Evolutionary conservation across 2,888 invertebrate genomes (phyloP), one percentile per base, ranked within the genome.

Genomic region (Therioaphis trifolii): DNA sequence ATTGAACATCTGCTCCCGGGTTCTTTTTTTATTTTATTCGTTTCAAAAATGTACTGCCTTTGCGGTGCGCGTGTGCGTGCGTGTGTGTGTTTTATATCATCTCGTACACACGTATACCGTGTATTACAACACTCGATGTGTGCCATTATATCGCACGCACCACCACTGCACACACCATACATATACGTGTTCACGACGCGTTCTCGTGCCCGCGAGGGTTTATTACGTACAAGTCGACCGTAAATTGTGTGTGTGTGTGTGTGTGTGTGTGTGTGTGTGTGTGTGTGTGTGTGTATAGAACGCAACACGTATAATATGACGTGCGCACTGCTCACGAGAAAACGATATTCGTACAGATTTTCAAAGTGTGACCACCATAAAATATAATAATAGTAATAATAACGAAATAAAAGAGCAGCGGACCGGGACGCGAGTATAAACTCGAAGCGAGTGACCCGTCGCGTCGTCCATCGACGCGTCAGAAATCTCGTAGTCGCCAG

Each of bases 1-100:
- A 7, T 35, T 3, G 35, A 80, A 80, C 80, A 80, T 71, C 80
- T 80, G 80, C 80, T 80, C 21, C 46, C 29, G 43, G 29, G 29
- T 15, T n/a, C 18, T 68, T 52, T 68, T 77, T 79, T 75, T 75
- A 35, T 80, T 71, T 61, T 80, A 71, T 80, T 80, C 77, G 63
- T 77, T 66, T 77, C 49, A 49, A 77, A 77, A 77, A 77, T 77
- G 66, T 77, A 77, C 77, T 63, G 77, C 74, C n/a, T 35, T 18
- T 40, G 74, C 40, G 74, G 55, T 58, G 55, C 58, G 24, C 35
- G 35, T 35, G 7, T 7, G 35, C 58, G 58, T 12, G 24, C 18
- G 46, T 63, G 63, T 29, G 21, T 7, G 74, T 24, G 27, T 29
- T 63, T 63, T 77, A 77, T 63, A 75, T 40, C 15, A 55, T 7